phyloP scores from a whole-genome alignment of 2,888 invertebrate genomes.

The Oegoconia quadripuncta region DNA sequence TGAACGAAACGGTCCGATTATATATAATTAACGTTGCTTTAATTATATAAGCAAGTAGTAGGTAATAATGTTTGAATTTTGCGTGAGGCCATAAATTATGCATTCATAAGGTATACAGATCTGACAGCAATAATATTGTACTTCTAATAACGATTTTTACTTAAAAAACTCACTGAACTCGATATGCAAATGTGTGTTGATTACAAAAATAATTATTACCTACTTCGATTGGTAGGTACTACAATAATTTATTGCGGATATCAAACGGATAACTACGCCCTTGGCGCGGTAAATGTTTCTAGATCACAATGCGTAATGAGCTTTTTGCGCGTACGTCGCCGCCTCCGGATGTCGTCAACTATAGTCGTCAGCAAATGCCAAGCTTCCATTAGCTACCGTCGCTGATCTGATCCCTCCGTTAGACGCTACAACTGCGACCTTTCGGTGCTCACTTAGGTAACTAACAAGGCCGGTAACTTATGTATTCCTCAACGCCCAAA shows the following conservation, averaged over 20 bases:
- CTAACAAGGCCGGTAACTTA: slow-evolving; percentile 51
- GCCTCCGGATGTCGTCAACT: slow-evolving; percentile 22
- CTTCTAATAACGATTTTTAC: neutral
- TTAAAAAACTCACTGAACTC: slow-evolving; percentile 18
- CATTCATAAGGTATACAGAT: no score
- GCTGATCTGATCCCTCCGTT: neutral
- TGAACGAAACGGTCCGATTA: no score
- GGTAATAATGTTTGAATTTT: no score
- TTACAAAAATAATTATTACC: slow-evolving; percentile 3
- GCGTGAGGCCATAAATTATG: no score
- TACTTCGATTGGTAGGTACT: slow-evolving; percentile 8
- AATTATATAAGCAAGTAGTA: no score
- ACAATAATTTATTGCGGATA: slow-evolving; percentile 34
- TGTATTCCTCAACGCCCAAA: slow-evolving; percentile 43
- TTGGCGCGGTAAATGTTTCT: slow-evolving; percentile 34
- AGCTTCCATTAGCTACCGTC: slow-evolving; percentile 26
- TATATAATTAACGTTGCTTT: no score
- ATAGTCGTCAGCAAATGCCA: slow-evolving; percentile 42
- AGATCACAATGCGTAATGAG: slow-evolving; percentile 31
- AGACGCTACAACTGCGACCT: slow-evolving; percentile 28
- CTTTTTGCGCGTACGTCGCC: slow-evolving; percentile 29
- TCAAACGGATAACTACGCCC: slow-evolving; percentile 33
- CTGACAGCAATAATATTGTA: no score
- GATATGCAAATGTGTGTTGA: slow-evolving; percentile 26
- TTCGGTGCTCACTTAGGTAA: slow-evolving; percentile 43